A percentile compares a stretch with the other conserved stretches of the same genome.
phyloP scores from a whole-genome alignment of 1,140 invertebrate genomes.

The Cylas formicarius region DNA sequence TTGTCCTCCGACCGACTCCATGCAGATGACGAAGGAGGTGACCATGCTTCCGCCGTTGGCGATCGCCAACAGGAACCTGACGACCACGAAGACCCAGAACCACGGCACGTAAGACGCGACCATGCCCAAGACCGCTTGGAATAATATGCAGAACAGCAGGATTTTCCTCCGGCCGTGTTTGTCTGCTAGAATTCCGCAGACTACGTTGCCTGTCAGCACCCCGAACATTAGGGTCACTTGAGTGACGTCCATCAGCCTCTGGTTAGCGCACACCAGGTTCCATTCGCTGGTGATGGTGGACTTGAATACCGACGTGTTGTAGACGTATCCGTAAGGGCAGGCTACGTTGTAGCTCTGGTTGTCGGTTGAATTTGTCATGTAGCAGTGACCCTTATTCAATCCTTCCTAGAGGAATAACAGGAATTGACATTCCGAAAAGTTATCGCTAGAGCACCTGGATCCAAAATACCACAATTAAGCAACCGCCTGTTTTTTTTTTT shows the following conservation, averaged over 20 bases:
- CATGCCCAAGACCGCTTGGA: constrained; percentile 53
- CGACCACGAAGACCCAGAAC: constrained; percentile 51
- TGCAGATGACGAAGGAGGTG: constrained; percentile 52
- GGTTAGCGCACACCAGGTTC: constrained; percentile 47
- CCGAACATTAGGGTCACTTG: constrained; percentile 49
- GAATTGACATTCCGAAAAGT: too few species aligned
- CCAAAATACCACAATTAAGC: too few species aligned
- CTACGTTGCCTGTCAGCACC: constrained; percentile 47
- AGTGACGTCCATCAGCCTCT: constrained; percentile 44
- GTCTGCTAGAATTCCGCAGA: constrained; percentile 47
- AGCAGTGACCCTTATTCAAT: constrained; percentile 25
- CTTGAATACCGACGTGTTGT: constrained; percentile 43
- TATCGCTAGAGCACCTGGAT: too few species aligned
- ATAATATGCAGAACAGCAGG: constrained; percentile 40
- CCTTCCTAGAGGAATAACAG: too few species aligned
- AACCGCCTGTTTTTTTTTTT: too few species aligned
- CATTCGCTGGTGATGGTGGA: constrained; percentile 47
- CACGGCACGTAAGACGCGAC: constrained; percentile 52
- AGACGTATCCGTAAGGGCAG: constrained; percentile 41
- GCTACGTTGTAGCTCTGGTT: background rate
- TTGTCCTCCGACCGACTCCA: constrained; percentile 55
- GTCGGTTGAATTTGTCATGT: constrained; percentile 14
- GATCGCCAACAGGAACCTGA: constrained; percentile 58
- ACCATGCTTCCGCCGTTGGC: constrained; percentile 67
- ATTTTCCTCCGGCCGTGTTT: constrained; percentile 39